Base-by-base conservation (phyloP, 2,113 vertebrate species). In the Salvator merianae region DNA sequence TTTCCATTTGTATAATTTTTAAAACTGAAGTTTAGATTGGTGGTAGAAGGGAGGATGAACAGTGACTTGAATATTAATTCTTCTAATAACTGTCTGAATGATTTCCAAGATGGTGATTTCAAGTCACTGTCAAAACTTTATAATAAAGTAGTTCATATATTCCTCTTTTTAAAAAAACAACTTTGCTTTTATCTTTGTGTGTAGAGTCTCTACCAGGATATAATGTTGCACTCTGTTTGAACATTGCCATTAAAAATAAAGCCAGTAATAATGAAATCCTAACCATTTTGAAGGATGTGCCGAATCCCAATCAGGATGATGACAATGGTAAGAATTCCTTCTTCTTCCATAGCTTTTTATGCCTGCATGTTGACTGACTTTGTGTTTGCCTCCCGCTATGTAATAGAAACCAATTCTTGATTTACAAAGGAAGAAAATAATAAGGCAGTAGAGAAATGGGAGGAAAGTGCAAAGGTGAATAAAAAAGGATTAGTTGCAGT, bases 221-320 rank as follows among this genome's bases (percentile, higher is more conserved):
- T 93, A 92, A 97, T 0, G 93, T 96, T 81, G 95, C 98, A 34
- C 92, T 97, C 55, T 97, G 96, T 32, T 95, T 99, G 55, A 93
- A 95, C 66, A 98, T 98, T n/a, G 97, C 98, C 83, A 98, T 99
- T 94, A 99, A 99, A 96, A 99, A 98, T 93, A 97, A 98, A 88
- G 97, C 97, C 18, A 95, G 97, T 87, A 99, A 97, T 65, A 98
- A 99, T 47, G 98, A 99, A 94, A 98, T 99, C 93, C 96, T 99
- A 86, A 92, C 95, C 80, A 95, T 98, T 93, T 95, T 99, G 83
- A 99, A 98, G 94, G 98, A 99, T 12, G 96, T 99, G 69, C 98
- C 98, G 81, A 99, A 99, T 94, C 98, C 98, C 79, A 99, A 99
- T 93, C 98, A 99, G 91, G 99, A 99, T 38, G 98, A 99, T 1